Conservation (phyloP, 2,113 vertebrate genomes). For the Heterotilapia buettikoferi region DNA sequence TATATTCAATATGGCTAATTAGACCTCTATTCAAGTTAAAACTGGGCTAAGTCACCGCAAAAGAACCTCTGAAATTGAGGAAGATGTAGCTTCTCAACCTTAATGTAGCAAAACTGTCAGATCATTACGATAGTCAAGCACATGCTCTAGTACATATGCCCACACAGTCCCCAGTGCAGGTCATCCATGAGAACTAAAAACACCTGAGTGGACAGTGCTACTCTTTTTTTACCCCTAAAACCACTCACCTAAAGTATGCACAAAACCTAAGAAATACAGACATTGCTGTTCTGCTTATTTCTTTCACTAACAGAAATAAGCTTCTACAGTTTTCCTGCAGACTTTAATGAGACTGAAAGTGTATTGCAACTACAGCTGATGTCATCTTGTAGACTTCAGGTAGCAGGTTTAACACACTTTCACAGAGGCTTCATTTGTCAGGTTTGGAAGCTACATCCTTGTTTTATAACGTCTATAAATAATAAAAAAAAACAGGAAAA, state of each 20-base stretch:
- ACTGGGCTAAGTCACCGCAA: neutral
- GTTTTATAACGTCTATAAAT: neutral
- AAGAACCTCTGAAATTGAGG: neutral
- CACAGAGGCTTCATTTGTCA: neutral
- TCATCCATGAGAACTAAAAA: neutral
- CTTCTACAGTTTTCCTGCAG: neutral
- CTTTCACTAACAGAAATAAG: neutral
- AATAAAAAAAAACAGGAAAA: accelerated
- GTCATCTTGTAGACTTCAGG: neutral
- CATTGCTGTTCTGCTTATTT: neutral
- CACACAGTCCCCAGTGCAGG: neutral
- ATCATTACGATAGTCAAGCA: neutral
- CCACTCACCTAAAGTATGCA: neutral
- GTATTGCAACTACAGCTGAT: neutral
- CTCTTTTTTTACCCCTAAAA: neutral
- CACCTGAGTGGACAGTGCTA: neutral
- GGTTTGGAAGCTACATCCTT: neutral
- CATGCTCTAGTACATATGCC: neutral
- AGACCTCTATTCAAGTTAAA: neutral
- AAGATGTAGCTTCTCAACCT: neutral
- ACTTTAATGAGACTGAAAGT: neutral
- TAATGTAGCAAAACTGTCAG: neutral
- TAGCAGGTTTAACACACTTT: neutral
- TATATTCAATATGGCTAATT: neutral
- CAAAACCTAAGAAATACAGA: neutral